Percentiles rank a stretch among this genome's conserved stretches.
These are phyloP conservation scores for Monopterus albus DNA, from an alignment of 2,113 vertebrate genomes.

Conservation along the genomic window DNA sequence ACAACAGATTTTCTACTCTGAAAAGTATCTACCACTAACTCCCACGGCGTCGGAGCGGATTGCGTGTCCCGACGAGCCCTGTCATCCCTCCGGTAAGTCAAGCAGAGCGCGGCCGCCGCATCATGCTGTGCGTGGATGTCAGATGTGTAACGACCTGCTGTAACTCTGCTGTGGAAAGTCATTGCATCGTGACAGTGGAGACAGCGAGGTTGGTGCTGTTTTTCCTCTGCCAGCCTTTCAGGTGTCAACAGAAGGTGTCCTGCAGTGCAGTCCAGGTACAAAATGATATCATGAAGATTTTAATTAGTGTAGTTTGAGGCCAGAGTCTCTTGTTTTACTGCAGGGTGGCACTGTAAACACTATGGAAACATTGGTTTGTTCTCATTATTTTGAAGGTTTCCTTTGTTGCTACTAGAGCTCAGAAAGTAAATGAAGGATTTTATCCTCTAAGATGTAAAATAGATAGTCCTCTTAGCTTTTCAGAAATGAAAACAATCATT, in stretches of 20 bases:
- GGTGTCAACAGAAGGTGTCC: conserved; percentile 43
- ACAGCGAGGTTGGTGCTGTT: too few species aligned
- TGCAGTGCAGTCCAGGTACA: conserved; percentile 63
- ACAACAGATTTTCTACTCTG: conserved; percentile 47
- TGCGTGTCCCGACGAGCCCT: conserved; percentile 42
- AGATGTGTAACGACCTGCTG: conserved; percentile 10
- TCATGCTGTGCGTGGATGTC: conserved; percentile 24
- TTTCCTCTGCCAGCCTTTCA: background rate
- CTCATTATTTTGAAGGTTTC: background rate
- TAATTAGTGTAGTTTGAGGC: conserved; percentile 28
- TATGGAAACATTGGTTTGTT: background rate
- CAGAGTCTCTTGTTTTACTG: conserved; percentile 32
- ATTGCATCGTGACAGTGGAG: too few species aligned
- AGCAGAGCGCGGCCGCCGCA: conserved; percentile 53
- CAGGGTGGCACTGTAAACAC: background rate
- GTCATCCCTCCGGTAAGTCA: conserved; percentile 63
- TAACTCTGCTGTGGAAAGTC: conserved; percentile 30
- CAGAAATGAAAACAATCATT: too few species aligned
- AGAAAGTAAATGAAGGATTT: background rate
- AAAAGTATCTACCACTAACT: conserved; percentile 48
- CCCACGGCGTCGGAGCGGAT: conserved; percentile 43
- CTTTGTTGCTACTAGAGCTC: too few species aligned
- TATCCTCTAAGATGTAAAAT: background rate
- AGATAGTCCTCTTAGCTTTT: too few species aligned
- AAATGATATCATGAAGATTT: conserved; percentile 42